Percentiles rank a stretch among this genome's conserved stretches.
These are phyloP conservation scores for Ips nitidus DNA, from an alignment of 1,140 invertebrate genomes.

Conservation along the genomic window DNA sequence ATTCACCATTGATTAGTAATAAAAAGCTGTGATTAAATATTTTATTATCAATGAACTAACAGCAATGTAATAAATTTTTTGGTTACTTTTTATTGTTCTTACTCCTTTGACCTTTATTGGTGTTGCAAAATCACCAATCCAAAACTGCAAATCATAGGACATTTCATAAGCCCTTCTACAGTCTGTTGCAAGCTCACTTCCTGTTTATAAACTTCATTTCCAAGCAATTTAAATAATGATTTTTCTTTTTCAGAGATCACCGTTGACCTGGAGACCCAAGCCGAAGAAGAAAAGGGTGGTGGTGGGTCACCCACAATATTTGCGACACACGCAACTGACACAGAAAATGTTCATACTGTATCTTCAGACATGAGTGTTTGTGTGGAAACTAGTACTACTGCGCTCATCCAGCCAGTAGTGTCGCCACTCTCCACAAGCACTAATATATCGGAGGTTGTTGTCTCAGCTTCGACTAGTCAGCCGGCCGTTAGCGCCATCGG, in stretches of 20 bases:
- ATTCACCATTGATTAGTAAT: no score
- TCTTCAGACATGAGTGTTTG: slow-evolving; percentile 48
- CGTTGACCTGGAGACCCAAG: slow-evolving; percentile 47
- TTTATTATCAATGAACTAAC: no score
- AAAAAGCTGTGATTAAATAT: no score
- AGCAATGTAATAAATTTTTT: no score
- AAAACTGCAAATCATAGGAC: no score
- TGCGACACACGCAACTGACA: not conserved
- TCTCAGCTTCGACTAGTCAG: slow-evolving; percentile 13
- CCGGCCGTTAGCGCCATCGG: slow-evolving; percentile 2
- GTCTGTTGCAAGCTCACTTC: no score
- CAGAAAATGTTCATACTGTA: slow-evolving; percentile 30
- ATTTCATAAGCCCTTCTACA: no score
- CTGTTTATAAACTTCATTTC: not conserved
- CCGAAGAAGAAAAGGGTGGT: slow-evolving; percentile 38
- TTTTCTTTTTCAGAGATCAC: slow-evolving; percentile 22
- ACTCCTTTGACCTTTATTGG: no score
- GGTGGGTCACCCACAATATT: slow-evolving; percentile 39
- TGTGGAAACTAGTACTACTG: slow-evolving; percentile 40
- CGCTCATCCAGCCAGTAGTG: slow-evolving; percentile 20
- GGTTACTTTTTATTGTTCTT: no score
- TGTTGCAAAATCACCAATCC: no score
- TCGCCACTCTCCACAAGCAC: slow-evolving; percentile 12
- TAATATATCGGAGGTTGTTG: slow-evolving; percentile 14
- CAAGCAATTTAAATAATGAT: slow-evolving; percentile 1